Percentiles rank a stretch among this genome's conserved stretches.
These are phyloP conservation scores for Lemur catta DNA, from an alignment of 2,797 vertebrate genomes.

Conservation along the genomic window DNA sequence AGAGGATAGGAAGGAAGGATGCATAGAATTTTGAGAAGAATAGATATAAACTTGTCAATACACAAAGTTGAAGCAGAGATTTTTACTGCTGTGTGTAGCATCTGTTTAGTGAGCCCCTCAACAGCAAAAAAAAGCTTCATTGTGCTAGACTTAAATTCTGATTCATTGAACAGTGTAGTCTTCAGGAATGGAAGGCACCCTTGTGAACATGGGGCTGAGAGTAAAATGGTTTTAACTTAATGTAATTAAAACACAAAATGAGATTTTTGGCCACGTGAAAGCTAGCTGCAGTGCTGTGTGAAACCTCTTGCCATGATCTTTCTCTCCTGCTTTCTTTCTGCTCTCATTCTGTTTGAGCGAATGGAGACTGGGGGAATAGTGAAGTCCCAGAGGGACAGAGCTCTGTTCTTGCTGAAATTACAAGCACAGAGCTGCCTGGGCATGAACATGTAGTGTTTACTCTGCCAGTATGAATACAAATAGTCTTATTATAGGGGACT, in stretches of 20 bases:
- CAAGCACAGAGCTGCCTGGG: conserved; percentile 88
- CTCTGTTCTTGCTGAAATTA: conserved; percentile 89
- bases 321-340: conserved; percentile 76
- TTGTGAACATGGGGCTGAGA: conserved; percentile 56
- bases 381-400: conserved; percentile 85
- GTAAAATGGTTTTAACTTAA: conserved; percentile 74
- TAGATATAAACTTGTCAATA: not conserved
- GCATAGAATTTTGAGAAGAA: not conserved
- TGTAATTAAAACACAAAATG: conserved; percentile 80
- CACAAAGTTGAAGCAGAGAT: conserved; percentile 8
- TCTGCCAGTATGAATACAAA: conserved; percentile 90
- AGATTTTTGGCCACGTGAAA: conserved; percentile 57
- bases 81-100: conserved; percentile 47
- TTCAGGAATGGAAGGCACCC: conserved; percentile 45
- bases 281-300: conserved; percentile 60
- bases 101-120: conserved; percentile 15
- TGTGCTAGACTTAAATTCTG: conserved; percentile 63
- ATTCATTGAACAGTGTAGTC: conserved; percentile 42
- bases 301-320: conserved; percentile 81
- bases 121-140: conserved; percentile 66
- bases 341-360: conserved; percentile 83
- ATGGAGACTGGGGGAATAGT: conserved; percentile 84
- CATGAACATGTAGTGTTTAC: conserved; percentile 89
- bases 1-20: not conserved
- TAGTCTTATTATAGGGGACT: conserved; percentile 89